These are phyloP conservation scores for Sarcoramphus papa DNA, from an alignment of 2,797 vertebrate species.

Conservation along the genomic window DNA sequence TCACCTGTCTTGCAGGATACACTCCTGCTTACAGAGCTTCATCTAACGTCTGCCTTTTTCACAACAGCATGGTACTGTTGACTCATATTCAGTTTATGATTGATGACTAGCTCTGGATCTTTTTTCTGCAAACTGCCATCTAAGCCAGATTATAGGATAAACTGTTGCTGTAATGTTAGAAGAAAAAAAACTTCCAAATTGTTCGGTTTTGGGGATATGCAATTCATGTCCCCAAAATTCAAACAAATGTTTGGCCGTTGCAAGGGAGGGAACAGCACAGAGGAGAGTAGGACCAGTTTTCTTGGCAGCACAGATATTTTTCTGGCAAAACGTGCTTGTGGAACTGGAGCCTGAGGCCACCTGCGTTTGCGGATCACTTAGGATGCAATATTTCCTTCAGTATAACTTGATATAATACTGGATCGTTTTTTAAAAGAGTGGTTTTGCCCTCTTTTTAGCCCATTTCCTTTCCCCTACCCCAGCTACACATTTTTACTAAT, in stretches of 20 bases:
- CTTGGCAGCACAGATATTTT: background rate
- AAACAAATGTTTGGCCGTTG: background rate
- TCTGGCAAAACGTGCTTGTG: background rate
- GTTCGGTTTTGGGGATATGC: background rate
- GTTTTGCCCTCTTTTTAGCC: background rate
- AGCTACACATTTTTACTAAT: background rate
- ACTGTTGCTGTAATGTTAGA: rapidly evolving
- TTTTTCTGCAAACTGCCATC: background rate
- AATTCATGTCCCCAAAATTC: background rate
- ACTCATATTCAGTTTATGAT: background rate
- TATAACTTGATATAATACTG: background rate
- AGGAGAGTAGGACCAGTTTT: background rate
- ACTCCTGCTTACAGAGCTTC: background rate
- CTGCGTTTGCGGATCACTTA: background rate
- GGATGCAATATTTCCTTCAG: background rate
- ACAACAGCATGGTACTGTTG: background rate
- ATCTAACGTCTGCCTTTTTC: background rate
- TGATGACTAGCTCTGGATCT: background rate
- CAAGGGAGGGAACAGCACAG: background rate
- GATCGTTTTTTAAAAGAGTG: background rate
- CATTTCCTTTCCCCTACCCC: background rate
- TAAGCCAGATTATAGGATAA: background rate
- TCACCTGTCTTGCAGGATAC: background rate
- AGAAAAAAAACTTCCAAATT: background rate
- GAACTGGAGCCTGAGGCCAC: background rate